Conservation (phyloP, 2,797 vertebrate genomes). For the Neomorphus geoffroyi region DNA sequence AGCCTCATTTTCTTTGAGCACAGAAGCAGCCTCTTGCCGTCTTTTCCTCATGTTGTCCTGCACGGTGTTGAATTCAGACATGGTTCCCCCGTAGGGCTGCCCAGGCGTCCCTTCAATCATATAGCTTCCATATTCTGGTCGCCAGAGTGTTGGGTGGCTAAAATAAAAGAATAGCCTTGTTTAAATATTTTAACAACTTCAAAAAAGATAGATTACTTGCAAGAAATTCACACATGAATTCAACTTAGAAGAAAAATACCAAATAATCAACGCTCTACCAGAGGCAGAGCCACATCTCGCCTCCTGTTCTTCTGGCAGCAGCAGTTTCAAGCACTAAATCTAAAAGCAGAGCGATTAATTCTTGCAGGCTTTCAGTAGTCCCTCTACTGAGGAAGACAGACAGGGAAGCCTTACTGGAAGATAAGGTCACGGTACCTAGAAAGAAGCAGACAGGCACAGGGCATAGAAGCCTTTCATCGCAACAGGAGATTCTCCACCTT, state of each 20-base stretch:
- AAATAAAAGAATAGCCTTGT: not conserved
- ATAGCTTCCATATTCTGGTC: constrained; percentile 96
- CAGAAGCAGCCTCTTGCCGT: constrained; percentile 87
- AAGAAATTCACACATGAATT: not conserved
- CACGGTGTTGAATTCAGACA: constrained; percentile 99
- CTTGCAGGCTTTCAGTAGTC: not conserved
- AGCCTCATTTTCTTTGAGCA: constrained; percentile 86
- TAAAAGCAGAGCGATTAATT: not conserved
- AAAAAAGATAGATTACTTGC: not conserved
- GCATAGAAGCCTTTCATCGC: not conserved
- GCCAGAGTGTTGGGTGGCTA: constrained; percentile 98
- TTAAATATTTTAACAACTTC: not conserved
- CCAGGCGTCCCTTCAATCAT: constrained; percentile 99
- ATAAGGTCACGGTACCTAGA: not conserved
- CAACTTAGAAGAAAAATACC: not conserved
- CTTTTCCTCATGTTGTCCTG: constrained; percentile 97
- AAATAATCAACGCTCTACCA: not conserved
- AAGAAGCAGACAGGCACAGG: not conserved
- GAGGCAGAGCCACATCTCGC: not conserved
- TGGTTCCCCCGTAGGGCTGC: constrained; percentile 95
- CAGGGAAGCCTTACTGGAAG: not conserved
- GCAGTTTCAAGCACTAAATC: not conserved
- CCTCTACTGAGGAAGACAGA: not conserved
- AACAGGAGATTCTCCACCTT: not conserved
- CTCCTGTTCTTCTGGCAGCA: not conserved